These are phyloP conservation scores for Zapornia atra DNA, from an alignment of 2,113 vertebrate species.

Conservation along the genomic window DNA sequence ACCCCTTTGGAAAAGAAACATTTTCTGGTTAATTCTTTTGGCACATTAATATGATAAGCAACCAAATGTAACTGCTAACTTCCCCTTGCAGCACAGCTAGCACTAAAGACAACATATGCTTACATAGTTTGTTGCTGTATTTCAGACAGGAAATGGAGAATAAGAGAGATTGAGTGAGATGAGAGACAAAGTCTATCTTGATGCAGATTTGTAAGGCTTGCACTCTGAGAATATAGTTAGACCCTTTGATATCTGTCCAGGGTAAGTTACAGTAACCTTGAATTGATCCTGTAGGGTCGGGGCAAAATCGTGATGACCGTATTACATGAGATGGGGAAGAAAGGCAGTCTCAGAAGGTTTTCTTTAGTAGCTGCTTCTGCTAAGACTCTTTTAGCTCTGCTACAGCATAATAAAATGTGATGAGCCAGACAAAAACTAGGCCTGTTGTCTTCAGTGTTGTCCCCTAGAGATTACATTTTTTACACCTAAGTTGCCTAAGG, in stretches of 20 bases:
- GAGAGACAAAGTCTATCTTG: not conserved
- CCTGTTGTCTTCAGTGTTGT: not conserved
- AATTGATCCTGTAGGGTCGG: not conserved
- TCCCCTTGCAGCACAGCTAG: not conserved
- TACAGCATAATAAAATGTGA: not conserved
- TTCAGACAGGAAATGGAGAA: not conserved
- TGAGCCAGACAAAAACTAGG: not conserved
- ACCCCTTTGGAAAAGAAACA: not conserved
- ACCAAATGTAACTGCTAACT: not conserved
- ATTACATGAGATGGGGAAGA: not conserved
- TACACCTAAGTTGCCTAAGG: not conserved
- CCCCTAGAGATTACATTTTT: not conserved
- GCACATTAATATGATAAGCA: not conserved
- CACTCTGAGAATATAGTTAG: not conserved
- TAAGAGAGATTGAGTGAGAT: not conserved
- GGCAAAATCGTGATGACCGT: not conserved
- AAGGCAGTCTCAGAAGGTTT: not conserved
- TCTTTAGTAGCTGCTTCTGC: not conserved
- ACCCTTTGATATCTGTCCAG: not conserved
- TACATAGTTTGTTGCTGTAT: not conserved
- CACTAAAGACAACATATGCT: not conserved
- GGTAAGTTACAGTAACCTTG: not conserved
- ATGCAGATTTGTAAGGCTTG: not conserved
- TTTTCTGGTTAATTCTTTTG: not conserved
- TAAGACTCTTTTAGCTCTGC: not conserved